These are phyloP conservation scores for Crematogaster levior DNA, from an alignment of 2,888 invertebrate genomes.

Conservation along the genomic window DNA sequence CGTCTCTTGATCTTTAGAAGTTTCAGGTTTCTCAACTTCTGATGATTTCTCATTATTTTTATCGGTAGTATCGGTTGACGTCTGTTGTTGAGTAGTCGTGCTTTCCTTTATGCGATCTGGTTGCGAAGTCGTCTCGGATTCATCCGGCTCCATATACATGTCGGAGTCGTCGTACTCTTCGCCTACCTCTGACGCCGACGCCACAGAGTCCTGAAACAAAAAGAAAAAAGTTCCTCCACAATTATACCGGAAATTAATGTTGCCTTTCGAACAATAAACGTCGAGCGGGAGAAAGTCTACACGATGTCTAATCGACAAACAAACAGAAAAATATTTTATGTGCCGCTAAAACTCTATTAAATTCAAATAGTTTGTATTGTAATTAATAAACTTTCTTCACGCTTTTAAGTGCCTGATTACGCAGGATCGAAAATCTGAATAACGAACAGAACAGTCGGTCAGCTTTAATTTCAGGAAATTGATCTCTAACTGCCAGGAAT, in stretches of 20 bases:
- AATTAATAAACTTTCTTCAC: constrained; percentile 47
- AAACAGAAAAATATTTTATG: constrained; percentile 34
- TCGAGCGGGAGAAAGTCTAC: constrained; percentile 49
- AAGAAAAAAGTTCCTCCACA: constrained; percentile 6
- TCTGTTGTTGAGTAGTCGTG: constrained; percentile 14
- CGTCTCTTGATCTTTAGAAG: constrained; percentile 60
- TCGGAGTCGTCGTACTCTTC: constrained; percentile 85
- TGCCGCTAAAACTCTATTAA: constrained; percentile 1
- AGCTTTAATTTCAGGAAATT: constrained; percentile 17
- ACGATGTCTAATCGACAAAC: not conserved
- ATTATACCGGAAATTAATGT: constrained; percentile 15
- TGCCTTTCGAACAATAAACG: constrained; percentile 50
- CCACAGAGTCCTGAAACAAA: constrained; percentile 80
- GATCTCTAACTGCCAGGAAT: not conserved
- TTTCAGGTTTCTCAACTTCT: constrained; percentile 24
- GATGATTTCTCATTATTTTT: not conserved
- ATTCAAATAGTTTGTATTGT: not conserved
- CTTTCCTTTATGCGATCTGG: constrained; percentile 52
- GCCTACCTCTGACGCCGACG: constrained; percentile 79
- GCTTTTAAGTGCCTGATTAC: not conserved
- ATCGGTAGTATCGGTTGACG: constrained; percentile 2
- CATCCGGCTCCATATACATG: constrained; percentile 86
- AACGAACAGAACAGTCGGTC: not conserved
- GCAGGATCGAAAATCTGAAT: not conserved
- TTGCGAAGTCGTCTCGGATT: constrained; percentile 71